phyloP scores from a whole-genome alignment of 2,113 vertebrate genomes.

The Notechis scutatus region DNA sequence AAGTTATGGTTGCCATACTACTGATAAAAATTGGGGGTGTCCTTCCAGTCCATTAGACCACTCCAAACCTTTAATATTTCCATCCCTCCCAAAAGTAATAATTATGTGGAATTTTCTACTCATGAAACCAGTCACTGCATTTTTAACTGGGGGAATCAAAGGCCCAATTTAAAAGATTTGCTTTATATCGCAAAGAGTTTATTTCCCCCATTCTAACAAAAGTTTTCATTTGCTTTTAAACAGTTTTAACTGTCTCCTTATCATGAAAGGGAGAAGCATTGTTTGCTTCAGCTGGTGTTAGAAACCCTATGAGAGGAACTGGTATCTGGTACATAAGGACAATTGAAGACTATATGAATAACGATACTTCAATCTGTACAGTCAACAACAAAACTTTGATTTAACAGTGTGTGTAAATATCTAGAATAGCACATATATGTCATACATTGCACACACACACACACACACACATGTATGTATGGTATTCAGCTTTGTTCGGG shows the following conservation, averaged over 20 bases:
- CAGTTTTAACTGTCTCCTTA: constrained; percentile 53
- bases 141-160: neutral
- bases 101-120: neutral
- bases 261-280: constrained; percentile 50
- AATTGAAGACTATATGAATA: neutral
- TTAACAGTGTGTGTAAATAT: neutral
- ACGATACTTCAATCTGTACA: neutral
- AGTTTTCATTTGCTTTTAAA: constrained; percentile 61
- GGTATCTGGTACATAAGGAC: neutral
- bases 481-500: no score
- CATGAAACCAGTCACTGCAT: neutral
- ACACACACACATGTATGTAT: no score
- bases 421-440: neutral
- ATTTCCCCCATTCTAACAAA: constrained; percentile 46
- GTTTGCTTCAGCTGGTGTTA: constrained; percentile 62
- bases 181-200: neutral
- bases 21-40: neutral
- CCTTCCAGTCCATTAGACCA: neutral
- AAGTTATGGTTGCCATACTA: neutral
- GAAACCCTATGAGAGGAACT: constrained; percentile 23
- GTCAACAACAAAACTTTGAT: neutral
- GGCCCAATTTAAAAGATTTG: neutral
- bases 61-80: neutral
- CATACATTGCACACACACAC: no score
- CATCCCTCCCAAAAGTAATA: neutral